Evolutionary conservation across 2,888 invertebrate genomes (phyloP).

Genomic region (Drosophila formosana): DNA sequence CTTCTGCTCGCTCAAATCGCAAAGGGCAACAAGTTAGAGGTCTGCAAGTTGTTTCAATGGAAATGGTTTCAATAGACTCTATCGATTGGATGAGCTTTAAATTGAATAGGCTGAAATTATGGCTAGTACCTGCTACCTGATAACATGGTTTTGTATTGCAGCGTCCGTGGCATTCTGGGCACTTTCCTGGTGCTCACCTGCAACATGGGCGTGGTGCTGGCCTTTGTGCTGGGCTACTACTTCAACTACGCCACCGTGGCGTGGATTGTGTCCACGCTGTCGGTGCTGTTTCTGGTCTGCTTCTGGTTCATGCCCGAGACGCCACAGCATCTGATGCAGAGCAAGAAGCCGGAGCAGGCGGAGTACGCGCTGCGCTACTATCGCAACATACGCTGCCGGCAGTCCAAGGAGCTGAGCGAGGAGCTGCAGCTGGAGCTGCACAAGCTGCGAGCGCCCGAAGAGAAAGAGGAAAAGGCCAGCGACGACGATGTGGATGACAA

Average conservation of each 20-base stretch:
- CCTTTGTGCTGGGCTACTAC: constrained; percentile 80
- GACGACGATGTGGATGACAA: constrained; percentile 31
- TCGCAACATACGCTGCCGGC: constrained; percentile 70
- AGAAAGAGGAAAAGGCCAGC: constrained; percentile 19
- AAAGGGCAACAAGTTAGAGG: no score
- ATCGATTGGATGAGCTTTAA: no score
- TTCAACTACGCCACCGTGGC: constrained; percentile 74
- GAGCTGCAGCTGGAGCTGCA: constrained; percentile 79
- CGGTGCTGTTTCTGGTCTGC: constrained; percentile 72
- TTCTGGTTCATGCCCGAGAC: constrained; percentile 83
- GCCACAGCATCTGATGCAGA: constrained; percentile 78
- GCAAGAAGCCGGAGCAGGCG: constrained; percentile 77
- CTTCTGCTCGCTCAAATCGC: no score
- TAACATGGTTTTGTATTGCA: constrained; percentile 22
- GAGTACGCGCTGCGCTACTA: constrained; percentile 82
- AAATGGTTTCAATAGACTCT: no score
- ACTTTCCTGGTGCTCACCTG: constrained; percentile 81
- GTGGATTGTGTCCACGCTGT: constrained; percentile 66
- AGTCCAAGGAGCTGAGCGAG: constrained; percentile 72
- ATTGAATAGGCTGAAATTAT: no score
- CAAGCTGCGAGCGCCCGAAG: constrained; percentile 68
- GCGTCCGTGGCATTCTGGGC: constrained; percentile 83
- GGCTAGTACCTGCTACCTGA: no score
- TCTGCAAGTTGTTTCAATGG: no score
- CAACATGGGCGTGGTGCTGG: constrained; percentile 81